Conservation (phyloP, 2,113 vertebrate genomes). For the Podilymbus podiceps region DNA sequence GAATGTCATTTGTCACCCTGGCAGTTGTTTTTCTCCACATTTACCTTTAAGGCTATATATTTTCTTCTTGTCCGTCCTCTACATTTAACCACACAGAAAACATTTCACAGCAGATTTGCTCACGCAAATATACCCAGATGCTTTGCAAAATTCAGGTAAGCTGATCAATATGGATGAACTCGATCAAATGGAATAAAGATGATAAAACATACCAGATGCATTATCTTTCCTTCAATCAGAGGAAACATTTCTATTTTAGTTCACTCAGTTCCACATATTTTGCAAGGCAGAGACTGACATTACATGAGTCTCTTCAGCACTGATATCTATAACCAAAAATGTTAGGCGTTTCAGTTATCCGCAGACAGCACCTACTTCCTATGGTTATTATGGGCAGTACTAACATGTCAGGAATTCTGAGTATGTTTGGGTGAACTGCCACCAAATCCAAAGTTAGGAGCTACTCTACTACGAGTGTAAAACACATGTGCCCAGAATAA, state of each 20-base stretch:
- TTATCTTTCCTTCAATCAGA: not conserved
- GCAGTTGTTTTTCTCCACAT: not conserved
- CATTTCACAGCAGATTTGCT: not conserved
- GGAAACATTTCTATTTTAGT: constrained; percentile 2
- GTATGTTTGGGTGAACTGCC: constrained; percentile 51
- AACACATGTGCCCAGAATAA: constrained; percentile 30
- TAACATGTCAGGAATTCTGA: constrained; percentile 57
- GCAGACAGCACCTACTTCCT: constrained; percentile 63
- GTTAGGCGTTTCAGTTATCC: constrained; percentile 34
- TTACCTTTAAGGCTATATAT: not conserved
- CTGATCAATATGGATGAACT: not conserved
- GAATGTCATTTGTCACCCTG: not conserved
- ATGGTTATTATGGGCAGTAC: constrained; percentile 43
- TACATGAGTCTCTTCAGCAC: not conserved
- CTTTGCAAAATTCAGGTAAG: not conserved
- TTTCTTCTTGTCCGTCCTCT: not conserved
- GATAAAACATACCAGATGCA: not conserved
- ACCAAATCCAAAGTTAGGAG: constrained; percentile 16
- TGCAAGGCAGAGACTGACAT: not conserved
- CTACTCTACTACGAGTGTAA: constrained; percentile 36
- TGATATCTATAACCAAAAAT: constrained; percentile 35
- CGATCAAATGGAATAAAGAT: not conserved
- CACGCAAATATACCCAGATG: not conserved
- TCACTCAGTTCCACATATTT: not conserved
- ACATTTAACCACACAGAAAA: not conserved